Percentiles rank a stretch among this genome's conserved stretches.
These are phyloP conservation scores for Drosophila ironensis DNA, from an alignment of 1,140 invertebrate species.

Conservation along the genomic window DNA sequence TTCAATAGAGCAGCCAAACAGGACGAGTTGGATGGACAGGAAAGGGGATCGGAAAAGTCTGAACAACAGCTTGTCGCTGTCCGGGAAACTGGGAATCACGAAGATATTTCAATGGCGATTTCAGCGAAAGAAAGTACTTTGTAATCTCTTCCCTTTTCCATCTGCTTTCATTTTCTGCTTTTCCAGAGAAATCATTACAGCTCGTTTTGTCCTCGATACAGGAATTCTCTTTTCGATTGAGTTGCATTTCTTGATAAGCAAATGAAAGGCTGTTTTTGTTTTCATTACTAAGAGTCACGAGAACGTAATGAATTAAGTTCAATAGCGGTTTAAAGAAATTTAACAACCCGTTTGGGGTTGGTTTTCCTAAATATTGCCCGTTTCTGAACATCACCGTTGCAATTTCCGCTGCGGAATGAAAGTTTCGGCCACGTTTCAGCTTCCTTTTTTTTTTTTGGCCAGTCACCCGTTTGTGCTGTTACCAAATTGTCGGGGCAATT, in stretches of 20 bases:
- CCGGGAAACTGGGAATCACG: background rate
- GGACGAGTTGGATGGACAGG: background rate
- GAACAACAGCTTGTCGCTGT: background rate
- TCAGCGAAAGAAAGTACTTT: background rate
- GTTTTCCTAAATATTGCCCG: no score
- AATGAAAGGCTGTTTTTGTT: no score
- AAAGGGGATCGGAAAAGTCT: background rate
- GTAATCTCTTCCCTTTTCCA: background rate
- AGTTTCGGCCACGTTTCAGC: background rate
- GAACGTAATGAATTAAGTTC: no score
- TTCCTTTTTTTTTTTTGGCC: background rate
- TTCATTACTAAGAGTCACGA: no score
- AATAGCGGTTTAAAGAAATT: no score
- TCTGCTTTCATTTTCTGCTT: background rate
- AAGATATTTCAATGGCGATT: constrained; percentile 1
- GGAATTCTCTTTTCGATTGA: no score
- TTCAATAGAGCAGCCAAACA: background rate
- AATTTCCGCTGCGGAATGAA: no score
- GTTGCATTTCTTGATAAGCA: no score
- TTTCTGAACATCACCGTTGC: no score
- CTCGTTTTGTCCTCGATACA: background rate
- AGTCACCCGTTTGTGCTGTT: constrained; percentile 12
- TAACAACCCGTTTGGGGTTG: no score
- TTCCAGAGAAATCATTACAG: constrained; percentile 10
- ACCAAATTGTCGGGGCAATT: constrained; percentile 22